Base-by-base conservation (phyloP, 2,888 invertebrate genomes). In the Dichetophora obliterata region DNA sequence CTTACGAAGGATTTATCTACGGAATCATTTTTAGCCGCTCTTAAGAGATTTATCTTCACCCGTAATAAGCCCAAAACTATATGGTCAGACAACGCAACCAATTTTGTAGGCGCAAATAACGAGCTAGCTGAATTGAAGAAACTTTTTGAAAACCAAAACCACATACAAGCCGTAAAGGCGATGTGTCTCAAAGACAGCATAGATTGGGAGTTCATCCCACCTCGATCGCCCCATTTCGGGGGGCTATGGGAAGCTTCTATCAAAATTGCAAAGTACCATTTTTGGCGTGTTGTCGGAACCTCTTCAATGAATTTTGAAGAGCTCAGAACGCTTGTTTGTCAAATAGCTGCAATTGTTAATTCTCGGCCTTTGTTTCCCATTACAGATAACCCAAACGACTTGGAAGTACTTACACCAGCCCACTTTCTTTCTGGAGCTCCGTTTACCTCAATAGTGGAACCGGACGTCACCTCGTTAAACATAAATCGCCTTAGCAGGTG, bases 291-390 rank as follows among this genome's bases (percentile, higher is more conserved):
- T 19, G 43, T 75, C 19, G 69, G 78, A 1, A 43, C 43, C 3
- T 69, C 71, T 5, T 43, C 48, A 3, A 69, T 80, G 70, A 75
- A 68, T 14, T 81, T 78, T n/a, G 80, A 79, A 19, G 79, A 79
- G 50, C 57, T 78, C 24, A 34, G 77, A 5, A 79, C 77, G 2
- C 50, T 80, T 27, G 72, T 77, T 2, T 79, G 76, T 37, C 70
- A 81, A 77, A 77, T 81, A 68, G 72, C 78, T n/a, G 79, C 80
- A 6, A 75, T 79, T 22, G 72, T 82, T 27, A 81, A 81, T 50
- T 81, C 79, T 48, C 43, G 81, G 9, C 79, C 77, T 37, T 43
- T 80, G 31, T 81, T 75, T 77, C 80, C 80, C 34, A 77, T 81
- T 75, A 61, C 80, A 77, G 80, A 80, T 57, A 77, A 79, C 50